These are phyloP conservation scores for Leiothrix lutea DNA, from an alignment of 2,113 vertebrate species.

Conservation along the genomic window DNA sequence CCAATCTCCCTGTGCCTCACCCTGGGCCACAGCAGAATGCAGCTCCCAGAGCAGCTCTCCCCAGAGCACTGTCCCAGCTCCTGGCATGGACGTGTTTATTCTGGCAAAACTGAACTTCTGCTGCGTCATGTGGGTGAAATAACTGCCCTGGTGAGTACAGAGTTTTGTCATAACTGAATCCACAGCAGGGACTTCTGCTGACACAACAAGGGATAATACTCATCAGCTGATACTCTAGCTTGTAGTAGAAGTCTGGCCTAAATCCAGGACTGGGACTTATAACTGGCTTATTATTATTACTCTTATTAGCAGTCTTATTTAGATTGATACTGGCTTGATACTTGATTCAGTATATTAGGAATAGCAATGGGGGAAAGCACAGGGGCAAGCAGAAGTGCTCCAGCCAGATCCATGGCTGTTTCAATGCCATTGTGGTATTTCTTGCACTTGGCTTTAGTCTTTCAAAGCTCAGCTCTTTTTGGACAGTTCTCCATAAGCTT, in stretches of 20 bases:
- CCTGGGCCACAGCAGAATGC: background rate
- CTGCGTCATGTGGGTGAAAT: constrained; percentile 8
- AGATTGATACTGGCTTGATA: background rate
- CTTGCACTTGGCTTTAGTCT: background rate
- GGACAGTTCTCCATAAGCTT: background rate
- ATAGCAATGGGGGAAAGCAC: background rate
- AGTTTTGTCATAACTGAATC: constrained; percentile 1
- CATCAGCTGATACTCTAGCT: background rate
- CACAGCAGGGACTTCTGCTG: background rate
- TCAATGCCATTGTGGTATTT: background rate
- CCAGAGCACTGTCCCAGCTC: background rate
- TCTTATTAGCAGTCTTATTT: background rate
- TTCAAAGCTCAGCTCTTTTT: background rate
- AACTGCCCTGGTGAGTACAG: background rate
- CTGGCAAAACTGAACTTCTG: constrained; percentile 7
- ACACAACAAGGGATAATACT: background rate
- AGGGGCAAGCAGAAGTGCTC: background rate
- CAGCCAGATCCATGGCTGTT: background rate
- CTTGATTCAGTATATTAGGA: background rate
- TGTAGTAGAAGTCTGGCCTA: background rate
- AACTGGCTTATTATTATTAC: background rate
- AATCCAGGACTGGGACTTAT: background rate
- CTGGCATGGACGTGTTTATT: background rate
- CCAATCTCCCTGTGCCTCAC: background rate
- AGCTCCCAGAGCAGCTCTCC: background rate